Conservation (phyloP, 1,140 invertebrate species). For the Musca domestica region DNA sequence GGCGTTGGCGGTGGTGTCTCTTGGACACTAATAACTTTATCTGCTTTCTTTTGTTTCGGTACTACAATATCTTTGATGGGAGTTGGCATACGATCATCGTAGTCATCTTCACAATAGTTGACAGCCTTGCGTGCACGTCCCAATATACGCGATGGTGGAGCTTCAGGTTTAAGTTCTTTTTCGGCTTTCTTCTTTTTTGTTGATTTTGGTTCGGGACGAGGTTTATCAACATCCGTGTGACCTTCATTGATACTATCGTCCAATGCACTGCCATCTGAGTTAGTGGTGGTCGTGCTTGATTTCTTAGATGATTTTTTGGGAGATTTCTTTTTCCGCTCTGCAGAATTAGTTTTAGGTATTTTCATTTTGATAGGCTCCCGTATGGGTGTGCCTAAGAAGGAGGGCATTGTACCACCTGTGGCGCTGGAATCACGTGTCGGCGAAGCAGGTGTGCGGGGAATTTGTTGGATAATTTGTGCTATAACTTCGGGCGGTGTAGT, state of each 20-base stretch:
- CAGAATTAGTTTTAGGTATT: slow-evolving; percentile 55
- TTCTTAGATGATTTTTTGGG: slow-evolving; percentile 36
- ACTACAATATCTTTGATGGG: slow-evolving; percentile 52
- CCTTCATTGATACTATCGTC: slow-evolving; percentile 29
- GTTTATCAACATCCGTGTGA: slow-evolving; percentile 1
- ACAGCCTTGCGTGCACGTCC: slow-evolving; percentile 47
- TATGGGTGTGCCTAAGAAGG: slow-evolving; percentile 28
- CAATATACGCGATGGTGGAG: slow-evolving; percentile 49
- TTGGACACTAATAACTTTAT: slow-evolving; percentile 10
- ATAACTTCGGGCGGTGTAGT: slow-evolving; percentile 58
- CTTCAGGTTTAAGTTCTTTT: slow-evolving; percentile 52
- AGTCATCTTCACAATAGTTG: slow-evolving; percentile 51
- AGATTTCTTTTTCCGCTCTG: slow-evolving; percentile 52
- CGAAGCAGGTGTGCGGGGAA: slow-evolving; percentile 55
- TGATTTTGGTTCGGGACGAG: slow-evolving; percentile 31
- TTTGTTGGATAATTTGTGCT: slow-evolving; percentile 59
- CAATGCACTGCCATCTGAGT: slow-evolving; percentile 28
- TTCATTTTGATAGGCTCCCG: slow-evolving; percentile 40
- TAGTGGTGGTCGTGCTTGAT: background rate
- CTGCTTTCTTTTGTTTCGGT: slow-evolving; percentile 13
- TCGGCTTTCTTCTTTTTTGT: slow-evolving; percentile 46
- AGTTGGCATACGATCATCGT: slow-evolving; percentile 48
- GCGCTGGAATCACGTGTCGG: slow-evolving; percentile 44
- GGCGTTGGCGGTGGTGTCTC: slow-evolving; percentile 7
- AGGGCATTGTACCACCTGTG: slow-evolving; percentile 8